Percentiles rank a stretch among this genome's conserved stretches.
phyloP scores from a whole-genome alignment of 2,888 invertebrate species.

The Chrysotoxum bicinctum region DNA sequence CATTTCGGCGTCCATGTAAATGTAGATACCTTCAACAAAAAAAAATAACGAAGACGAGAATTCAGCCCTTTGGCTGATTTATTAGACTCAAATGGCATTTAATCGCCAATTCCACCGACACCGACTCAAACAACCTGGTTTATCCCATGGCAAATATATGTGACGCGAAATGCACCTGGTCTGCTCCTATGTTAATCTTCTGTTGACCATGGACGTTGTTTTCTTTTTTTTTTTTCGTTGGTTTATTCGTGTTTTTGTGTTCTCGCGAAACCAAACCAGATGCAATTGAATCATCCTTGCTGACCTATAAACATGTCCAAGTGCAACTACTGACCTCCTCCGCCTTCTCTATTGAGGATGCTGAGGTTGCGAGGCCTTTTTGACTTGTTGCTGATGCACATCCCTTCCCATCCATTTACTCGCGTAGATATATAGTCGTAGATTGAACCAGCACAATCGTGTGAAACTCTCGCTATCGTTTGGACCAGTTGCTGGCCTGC shows the following conservation, averaged over 20 bases:
- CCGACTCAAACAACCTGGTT: slow-evolving; percentile 19
- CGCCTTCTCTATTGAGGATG: slow-evolving; percentile 7
- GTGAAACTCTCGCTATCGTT: slow-evolving; percentile 71
- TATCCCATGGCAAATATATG: slow-evolving; percentile 37
- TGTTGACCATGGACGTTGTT: slow-evolving; percentile 34
- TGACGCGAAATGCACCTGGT: slow-evolving; percentile 67
- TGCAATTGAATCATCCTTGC: slow-evolving; percentile 68
- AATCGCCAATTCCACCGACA: slow-evolving; percentile 58
- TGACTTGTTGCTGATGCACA: slow-evolving; percentile 58
- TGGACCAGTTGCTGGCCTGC: slow-evolving; percentile 56
- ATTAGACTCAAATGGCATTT: slow-evolving; percentile 64
- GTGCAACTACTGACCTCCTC: slow-evolving; percentile 32
- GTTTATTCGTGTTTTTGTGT: neutral
- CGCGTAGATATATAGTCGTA: neutral
- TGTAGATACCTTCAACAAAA: neutral
- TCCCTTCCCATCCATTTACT: neutral
- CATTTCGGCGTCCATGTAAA: neutral
- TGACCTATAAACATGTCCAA: slow-evolving; percentile 70
- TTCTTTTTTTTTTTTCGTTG: slow-evolving; percentile 14
- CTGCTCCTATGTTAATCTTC: slow-evolving; percentile 35
- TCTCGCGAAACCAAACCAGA: slow-evolving; percentile 63
- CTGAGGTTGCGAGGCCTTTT: slow-evolving; percentile 15
- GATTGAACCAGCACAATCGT: slow-evolving; percentile 27
- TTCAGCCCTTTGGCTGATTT: slow-evolving; percentile 66
- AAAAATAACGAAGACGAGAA: slow-evolving; percentile 6